Evolutionary conservation across 2,888 invertebrate genomes (phyloP), one percentile per base, ranked within the genome.

Genomic region (Vesta saturnalis): DNA sequence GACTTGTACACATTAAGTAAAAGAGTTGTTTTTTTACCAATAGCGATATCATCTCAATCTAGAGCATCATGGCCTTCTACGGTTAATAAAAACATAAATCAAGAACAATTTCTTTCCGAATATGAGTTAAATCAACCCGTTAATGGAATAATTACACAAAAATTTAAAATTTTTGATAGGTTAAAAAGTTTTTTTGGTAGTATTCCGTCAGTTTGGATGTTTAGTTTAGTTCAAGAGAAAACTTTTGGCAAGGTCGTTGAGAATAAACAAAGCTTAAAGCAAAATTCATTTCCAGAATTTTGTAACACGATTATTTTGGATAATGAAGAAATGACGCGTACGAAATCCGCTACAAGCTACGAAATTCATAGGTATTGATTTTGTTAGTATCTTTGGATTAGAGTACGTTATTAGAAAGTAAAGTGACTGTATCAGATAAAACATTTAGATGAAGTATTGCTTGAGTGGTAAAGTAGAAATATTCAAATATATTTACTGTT

Each of bases 101-200:
- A 67, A 0, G 64, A 69, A 18, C 70, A 64, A 5, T 78, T 77
- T 60, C 72, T 71, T 8, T 80, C 81, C 4, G 79, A 80, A 54
- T 76, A 77, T 52, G 76, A 74, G 57, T 65, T 80, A 35, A 16
- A 65, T 12, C 72, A 72, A 22, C 67, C 72, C 1, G 56, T 67
- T 5, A 64, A 70, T 18, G 71, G 67, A 16, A 52, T 68, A 55
- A 65, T 56, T 22, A 65, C 66, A 16, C 77, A 77, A 14, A 73
- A 73, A 60, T 55, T 73, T 0, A 74, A 74, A 30, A 74, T 81
- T 21, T 75, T 80, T 22, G 77, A 75, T 12, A 76, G 74, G 60
- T 60, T 82, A 4, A 80, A 76, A 63, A 75, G 71, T 60, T 76
- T 81, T 63, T 79, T 82, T 63, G 79, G 80, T 8, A 79, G 79